Conservation (phyloP, 2,797 vertebrate species). For the Halcyon leucocephala region DNA sequence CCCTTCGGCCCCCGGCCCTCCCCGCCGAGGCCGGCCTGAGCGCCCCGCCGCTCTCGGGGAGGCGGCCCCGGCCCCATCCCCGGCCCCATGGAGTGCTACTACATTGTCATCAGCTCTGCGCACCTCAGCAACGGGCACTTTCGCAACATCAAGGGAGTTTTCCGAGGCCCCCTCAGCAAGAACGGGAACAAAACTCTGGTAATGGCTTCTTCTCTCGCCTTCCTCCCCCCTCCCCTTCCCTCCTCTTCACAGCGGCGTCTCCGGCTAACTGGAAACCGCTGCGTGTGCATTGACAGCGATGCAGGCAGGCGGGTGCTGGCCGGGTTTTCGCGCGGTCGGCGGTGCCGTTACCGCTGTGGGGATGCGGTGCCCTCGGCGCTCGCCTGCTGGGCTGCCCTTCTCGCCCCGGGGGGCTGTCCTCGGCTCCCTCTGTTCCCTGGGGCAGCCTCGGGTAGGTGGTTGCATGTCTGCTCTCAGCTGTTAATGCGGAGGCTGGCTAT, state of each 20-base stretch:
- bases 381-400: no score
- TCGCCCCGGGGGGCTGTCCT: background rate
- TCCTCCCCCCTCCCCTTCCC: background rate
- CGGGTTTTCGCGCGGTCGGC: background rate
- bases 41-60: background rate
- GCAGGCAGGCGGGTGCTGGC: background rate
- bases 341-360: background rate
- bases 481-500: background rate
- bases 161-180: slow-evolving; percentile 94
- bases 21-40: background rate
- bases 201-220: slow-evolving; percentile 63
- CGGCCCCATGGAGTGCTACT: slow-evolving; percentile 96
- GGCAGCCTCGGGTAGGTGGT: background rate
- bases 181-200: slow-evolving; percentile 89
- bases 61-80: background rate
- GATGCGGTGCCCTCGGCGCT: background rate
- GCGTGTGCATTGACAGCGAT: background rate
- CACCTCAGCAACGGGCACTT: slow-evolving; percentile 97
- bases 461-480: background rate
- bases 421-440: background rate
- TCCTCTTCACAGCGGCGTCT: background rate
- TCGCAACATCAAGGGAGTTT: slow-evolving; percentile 98
- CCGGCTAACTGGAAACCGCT: background rate
- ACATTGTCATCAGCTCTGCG: slow-evolving; percentile 98
- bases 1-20: background rate